These are phyloP conservation scores for Aromia moschata DNA, from an alignment of 2,888 invertebrate genomes.

Conservation along the genomic window DNA sequence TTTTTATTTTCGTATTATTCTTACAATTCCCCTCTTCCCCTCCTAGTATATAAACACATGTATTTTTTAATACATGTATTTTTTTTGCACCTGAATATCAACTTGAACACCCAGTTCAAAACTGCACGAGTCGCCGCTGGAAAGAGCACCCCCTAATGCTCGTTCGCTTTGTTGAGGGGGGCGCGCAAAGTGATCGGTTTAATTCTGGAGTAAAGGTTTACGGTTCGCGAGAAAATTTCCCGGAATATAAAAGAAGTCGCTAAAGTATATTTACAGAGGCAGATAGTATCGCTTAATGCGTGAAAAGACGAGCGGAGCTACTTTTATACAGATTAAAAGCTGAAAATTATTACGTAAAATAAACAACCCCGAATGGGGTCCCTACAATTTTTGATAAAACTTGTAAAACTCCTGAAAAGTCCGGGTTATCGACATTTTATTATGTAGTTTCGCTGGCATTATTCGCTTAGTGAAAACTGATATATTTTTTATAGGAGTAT, in stretches of 20 bases:
- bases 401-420: not conserved
- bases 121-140: too few species aligned
- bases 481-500: too few species aligned
- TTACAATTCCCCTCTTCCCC: too few species aligned
- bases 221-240: not conserved
- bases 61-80: too few species aligned
- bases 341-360: not conserved
- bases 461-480: too few species aligned
- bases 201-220: constrained; percentile 1
- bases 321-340: not conserved
- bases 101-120: too few species aligned
- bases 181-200: constrained; percentile 13
- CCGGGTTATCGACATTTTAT: not conserved
- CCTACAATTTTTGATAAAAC: not conserved
- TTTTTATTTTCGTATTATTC: too few species aligned
- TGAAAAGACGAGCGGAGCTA: not conserved
- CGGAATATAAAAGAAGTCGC: not conserved
- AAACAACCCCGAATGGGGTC: not conserved
- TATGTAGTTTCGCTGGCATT: not conserved
- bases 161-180: constrained; percentile 3
- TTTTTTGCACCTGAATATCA: too few species aligned
- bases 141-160: constrained; percentile 2
- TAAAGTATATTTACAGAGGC: not conserved
- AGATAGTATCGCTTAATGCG: not conserved
- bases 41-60: too few species aligned